Conservation (phyloP, 2,797 vertebrate species). For the Acropternis orthonyx region DNA sequence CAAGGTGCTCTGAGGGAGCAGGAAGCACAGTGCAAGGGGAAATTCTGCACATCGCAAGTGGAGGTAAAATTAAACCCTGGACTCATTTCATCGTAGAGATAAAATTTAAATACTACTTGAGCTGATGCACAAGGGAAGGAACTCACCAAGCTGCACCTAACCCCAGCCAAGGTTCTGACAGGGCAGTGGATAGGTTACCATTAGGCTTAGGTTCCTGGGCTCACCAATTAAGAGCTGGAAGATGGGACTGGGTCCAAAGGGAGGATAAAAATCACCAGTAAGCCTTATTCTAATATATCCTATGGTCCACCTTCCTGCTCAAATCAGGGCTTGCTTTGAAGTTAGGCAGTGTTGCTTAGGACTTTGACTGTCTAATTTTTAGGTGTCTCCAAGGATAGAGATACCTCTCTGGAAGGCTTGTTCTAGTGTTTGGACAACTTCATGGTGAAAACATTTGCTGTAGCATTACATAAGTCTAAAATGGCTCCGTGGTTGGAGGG, state of each 20-base stretch:
- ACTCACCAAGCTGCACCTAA: background rate
- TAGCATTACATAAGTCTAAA: background rate
- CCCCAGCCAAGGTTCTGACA: background rate
- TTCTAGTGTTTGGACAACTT: background rate
- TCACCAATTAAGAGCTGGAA: background rate
- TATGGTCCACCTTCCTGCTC: background rate
- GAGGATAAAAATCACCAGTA: background rate
- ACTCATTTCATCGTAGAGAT: background rate
- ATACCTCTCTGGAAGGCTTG: background rate
- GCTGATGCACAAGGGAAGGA: background rate
- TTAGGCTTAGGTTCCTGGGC: background rate
- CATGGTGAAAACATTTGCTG: background rate
- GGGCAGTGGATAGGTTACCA: background rate
- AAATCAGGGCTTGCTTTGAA: background rate
- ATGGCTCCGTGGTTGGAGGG: background rate
- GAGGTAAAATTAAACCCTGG: background rate
- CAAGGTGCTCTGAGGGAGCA: conserved; percentile 40
- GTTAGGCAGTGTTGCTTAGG: background rate
- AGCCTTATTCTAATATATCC: background rate
- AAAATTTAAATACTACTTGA: background rate
- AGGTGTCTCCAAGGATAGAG: background rate
- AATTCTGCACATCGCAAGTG: background rate
- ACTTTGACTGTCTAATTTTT: background rate
- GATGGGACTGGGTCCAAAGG: background rate
- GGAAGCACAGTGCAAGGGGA: conserved; percentile 15